phyloP scores from a whole-genome alignment of 2,888 invertebrate species.

The Eupithecia tripunctaria region DNA sequence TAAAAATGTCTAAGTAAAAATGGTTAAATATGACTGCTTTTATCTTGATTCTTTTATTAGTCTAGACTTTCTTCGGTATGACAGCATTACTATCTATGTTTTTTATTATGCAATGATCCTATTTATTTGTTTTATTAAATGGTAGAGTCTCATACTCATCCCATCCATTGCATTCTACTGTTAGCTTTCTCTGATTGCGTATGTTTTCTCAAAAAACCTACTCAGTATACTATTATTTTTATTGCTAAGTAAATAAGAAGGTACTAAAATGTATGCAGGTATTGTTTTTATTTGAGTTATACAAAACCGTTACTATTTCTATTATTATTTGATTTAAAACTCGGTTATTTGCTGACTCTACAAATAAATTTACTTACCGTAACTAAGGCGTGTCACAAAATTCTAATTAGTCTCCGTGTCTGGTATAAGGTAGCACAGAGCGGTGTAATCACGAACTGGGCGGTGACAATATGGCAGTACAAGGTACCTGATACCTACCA shows the following conservation, averaged over 20 bases:
- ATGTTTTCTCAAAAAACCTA: background rate
- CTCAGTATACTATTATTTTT: background rate
- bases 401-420: slow-evolving; percentile 82
- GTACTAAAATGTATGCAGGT: no score
- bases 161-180: background rate
- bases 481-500: slow-evolving; percentile 8
- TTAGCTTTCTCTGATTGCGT: background rate
- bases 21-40: background rate
- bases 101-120: background rate
- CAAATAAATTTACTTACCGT: slow-evolving; percentile 66
- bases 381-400: slow-evolving; percentile 75
- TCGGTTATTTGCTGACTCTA: slow-evolving; percentile 59
- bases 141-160: background rate
- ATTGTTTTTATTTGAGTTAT: background rate
- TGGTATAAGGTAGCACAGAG: slow-evolving; percentile 76
- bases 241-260: no score
- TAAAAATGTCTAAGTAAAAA: background rate
- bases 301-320: background rate
- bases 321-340: background rate
- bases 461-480: slow-evolving; percentile 48
- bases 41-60: background rate
- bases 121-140: background rate
- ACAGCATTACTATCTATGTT: background rate
- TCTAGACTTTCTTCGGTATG: background rate
- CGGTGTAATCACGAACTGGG: slow-evolving; percentile 56